These are phyloP conservation scores for Urocitellus parryii DNA, from an alignment of 2,113 vertebrate species.

Conservation along the genomic window DNA sequence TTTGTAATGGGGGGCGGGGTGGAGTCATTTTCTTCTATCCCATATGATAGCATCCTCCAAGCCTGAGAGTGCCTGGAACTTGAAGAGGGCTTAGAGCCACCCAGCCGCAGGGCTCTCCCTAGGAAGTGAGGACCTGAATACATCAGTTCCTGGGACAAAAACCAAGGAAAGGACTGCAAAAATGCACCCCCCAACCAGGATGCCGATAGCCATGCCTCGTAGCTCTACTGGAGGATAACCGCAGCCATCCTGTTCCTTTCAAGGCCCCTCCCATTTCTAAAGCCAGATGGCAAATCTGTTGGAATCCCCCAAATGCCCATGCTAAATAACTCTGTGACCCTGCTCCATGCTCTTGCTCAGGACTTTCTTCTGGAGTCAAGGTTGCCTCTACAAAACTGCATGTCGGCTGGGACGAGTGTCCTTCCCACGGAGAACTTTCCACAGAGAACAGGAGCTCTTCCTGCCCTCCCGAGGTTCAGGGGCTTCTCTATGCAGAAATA, in stretches of 20 bases:
- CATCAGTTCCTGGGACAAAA: neutral
- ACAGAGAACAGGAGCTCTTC: neutral
- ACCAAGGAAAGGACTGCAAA: neutral
- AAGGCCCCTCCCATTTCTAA: neutral
- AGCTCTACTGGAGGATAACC: neutral
- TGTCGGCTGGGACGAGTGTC: neutral
- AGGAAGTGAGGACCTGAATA: neutral
- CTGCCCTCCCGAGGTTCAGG: neutral
- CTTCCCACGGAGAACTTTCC: neutral
- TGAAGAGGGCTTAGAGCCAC: neutral
- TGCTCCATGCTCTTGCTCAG: neutral
- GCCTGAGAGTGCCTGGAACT: too few species aligned
- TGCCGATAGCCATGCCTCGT: rapidly evolving
- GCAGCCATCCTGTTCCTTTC: neutral
- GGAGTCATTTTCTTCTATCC: neutral
- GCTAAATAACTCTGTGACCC: constrained; percentile 9
- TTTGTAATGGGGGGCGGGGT: rapidly evolving
- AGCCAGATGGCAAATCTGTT: neutral
- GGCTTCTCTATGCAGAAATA: neutral
- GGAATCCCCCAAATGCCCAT: neutral
- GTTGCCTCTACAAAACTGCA: neutral
- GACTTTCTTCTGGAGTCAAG: neutral
- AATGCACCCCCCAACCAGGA: neutral
- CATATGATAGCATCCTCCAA: neutral
- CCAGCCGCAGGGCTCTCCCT: neutral